A percentile compares a stretch with the other conserved stretches of the same genome.
Conservation (phyloP, 1,140 invertebrate genomes). For the Acromyrmex echinatior region DNA sequence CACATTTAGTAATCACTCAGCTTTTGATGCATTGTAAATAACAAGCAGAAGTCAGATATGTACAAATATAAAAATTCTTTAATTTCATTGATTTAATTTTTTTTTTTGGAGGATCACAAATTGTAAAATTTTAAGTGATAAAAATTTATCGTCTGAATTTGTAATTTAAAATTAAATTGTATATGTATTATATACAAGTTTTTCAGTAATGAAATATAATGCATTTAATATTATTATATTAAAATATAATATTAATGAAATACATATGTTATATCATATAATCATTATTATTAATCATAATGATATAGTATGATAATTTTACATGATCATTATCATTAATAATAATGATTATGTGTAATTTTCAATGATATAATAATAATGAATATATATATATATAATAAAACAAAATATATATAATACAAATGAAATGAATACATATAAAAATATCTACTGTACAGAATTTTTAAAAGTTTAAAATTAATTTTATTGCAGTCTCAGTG, state of each 20-base stretch:
- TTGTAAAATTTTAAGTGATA: not conserved
- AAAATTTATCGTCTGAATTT: not conserved
- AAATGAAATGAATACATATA: not conserved
- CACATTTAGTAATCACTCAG: not conserved
- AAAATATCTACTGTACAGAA: not conserved
- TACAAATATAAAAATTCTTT: slow-evolving; percentile 32
- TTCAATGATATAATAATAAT: slow-evolving; percentile 5
- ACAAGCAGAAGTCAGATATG: not conserved
- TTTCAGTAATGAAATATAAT: slow-evolving; percentile 6
- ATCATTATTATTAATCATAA: slow-evolving; percentile 3
- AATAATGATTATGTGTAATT: slow-evolving; percentile 12
- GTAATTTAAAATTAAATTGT: not conserved
- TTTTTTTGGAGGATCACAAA: slow-evolving; percentile 7
- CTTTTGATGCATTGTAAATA: slow-evolving; percentile 2
- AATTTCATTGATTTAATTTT: not conserved
- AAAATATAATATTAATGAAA: not conserved
- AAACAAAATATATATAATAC: slow-evolving; percentile 16
- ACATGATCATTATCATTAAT: not conserved
- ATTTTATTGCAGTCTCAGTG: not conserved
- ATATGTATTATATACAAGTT: not conserved
- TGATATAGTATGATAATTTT: not conserved
- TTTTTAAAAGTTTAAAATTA: not conserved
- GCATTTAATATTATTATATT: slow-evolving; percentile 25
- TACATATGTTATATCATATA: not conserved
- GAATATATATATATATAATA: not conserved